Evolutionary conservation across 2,797 vertebrate genomes (phyloP), one percentile per base, ranked within the genome.

Genomic region (Mus minutoides): DNA sequence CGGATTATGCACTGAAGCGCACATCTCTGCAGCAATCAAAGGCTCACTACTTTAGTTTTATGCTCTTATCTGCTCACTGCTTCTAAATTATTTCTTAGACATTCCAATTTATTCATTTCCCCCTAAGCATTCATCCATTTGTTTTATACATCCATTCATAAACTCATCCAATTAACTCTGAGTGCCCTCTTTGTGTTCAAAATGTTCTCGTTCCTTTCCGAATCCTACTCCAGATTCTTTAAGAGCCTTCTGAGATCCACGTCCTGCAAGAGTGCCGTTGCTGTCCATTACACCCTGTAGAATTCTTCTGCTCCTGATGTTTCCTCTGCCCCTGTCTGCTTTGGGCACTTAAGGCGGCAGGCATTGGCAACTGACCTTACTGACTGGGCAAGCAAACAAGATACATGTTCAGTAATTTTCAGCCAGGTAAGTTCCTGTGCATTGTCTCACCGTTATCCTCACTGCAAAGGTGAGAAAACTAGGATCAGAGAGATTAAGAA

Each of bases 41-140:
- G 75, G 14, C 49, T 60, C 22, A 54, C 52, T 64, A 31, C 62
- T 91, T 94, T 85, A 84, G 58, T 71, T 88, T 79, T 92, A 87
- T 31, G 52, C n/a, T 90, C 10, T 34, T 13, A 21, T 77, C 73
- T 69, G 31, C 46, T 80, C 46, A 19, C 40, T 84, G 60, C 60
- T 17, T 93, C 31, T 83, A 46, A 71, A 76, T n/a, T 37, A 22
- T 89, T 49, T 62, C 60, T 54, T 71, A 40, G 64, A 60, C 58
- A 64, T 90, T 94, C 14, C 2, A 49, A 34, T 73, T 88, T 94
- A 21, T 90, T 80, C 90, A 8, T 77, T 31, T 93, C 78, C 88
- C 11, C 34, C 12, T 21, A 29, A 86, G 69, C 1, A 78, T 89
- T 78, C 37, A 75, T 67, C 64, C 16, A 79, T n/a, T 58, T 37